Conservation (phyloP, 2,888 invertebrate genomes). For the Sinhomidia bicolor region DNA sequence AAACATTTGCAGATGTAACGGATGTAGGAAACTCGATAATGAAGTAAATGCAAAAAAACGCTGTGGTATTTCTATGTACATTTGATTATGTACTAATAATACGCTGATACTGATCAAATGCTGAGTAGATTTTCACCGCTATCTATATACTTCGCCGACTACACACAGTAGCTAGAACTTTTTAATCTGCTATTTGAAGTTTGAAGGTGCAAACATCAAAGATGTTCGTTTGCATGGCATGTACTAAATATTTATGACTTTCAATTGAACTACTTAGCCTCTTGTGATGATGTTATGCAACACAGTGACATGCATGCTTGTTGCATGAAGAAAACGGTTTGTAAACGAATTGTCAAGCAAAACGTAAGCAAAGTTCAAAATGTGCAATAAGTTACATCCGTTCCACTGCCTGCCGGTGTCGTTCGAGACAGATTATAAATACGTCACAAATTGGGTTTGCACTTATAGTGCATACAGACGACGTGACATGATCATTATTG, state of each 20-base stretch:
- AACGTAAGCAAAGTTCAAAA: not conserved
- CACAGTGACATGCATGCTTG: not conserved
- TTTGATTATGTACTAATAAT: not conserved
- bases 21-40: not conserved
- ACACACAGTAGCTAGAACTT: not conserved
- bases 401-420: not conserved
- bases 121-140: too few species aligned
- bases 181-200: not conserved
- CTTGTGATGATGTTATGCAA: not conserved
- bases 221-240: not conserved
- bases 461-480: not conserved
- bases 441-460: not conserved
- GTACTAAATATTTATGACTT: slow-evolving; percentile 5
- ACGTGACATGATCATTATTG: slow-evolving; percentile 23
- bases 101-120: too few species aligned
- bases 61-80: not conserved
- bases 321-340: not conserved
- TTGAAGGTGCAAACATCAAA: not conserved
- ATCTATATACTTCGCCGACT: not conserved
- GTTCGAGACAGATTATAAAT: not conserved
- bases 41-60: not conserved
- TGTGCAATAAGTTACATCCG: slow-evolving; percentile 1
- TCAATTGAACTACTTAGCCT: slow-evolving; percentile 18
- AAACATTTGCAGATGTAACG: not conserved
- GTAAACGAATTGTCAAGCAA: not conserved